Conservation (phyloP, 2,797 vertebrate genomes). For the Gadopsis marmoratus region DNA sequence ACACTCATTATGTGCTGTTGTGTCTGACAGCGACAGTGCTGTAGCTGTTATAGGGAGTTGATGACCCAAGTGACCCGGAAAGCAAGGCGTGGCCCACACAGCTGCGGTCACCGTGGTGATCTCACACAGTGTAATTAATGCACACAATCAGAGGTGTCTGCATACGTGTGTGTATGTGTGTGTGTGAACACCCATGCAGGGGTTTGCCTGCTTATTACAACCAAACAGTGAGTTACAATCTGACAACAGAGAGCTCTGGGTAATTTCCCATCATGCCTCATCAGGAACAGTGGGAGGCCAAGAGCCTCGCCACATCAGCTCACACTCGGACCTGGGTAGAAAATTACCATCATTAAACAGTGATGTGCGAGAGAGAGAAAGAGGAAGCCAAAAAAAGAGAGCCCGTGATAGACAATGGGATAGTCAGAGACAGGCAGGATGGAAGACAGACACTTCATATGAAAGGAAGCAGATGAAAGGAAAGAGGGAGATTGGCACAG, state of each 20-base stretch:
- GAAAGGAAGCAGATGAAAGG: conserved; percentile 45
- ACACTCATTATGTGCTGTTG: conserved; percentile 78
- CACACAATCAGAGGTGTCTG: conserved; percentile 89
- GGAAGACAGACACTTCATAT: conserved; percentile 48
- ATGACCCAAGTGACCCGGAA: conserved; percentile 87
- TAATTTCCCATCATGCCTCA: conserved; percentile 99
- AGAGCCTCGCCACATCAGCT: conserved; percentile 98
- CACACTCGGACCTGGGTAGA: conserved; percentile 98
- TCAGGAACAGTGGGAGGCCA: conserved; percentile 96
- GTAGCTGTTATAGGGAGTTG: conserved; percentile 68
- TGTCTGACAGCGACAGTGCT: conserved; percentile 71
- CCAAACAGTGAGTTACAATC: conserved; percentile 98
- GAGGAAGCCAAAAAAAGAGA: conserved; percentile 65
- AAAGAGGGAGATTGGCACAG: conserved; percentile 32
- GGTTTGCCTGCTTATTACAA: conserved; percentile 98
- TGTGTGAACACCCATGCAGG: conserved; percentile 71
- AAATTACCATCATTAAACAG: conserved; percentile 97
- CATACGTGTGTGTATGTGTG: conserved; percentile 70
- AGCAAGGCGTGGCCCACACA: conserved; percentile 91
- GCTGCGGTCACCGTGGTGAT: conserved; percentile 97
- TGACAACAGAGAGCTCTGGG: conserved; percentile 94
- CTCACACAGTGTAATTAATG: conserved; percentile 98
- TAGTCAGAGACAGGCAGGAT: conserved; percentile 39
- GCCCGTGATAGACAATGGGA: conserved; percentile 68
- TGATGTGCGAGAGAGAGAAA: conserved; percentile 70